These are phyloP conservation scores for Ips typographus DNA, from an alignment of 1,140 invertebrate species.

Conservation along the genomic window DNA sequence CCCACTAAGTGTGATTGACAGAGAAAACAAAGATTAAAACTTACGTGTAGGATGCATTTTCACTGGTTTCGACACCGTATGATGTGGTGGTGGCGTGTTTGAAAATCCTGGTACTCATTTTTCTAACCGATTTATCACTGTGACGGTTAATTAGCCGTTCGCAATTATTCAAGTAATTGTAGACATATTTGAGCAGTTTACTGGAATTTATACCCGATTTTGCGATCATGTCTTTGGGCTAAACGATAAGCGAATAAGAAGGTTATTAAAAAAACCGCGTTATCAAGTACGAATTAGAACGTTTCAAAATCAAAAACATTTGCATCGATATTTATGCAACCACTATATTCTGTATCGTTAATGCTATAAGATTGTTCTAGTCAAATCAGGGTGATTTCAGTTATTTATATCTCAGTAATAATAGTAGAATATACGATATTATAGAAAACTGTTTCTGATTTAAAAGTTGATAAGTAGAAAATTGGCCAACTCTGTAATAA, in stretches of 20 bases:
- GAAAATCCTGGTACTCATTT: constrained; percentile 27
- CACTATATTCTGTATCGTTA: background rate
- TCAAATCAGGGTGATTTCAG: background rate
- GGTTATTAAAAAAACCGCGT: constrained; percentile 10
- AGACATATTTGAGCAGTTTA: constrained; percentile 8
- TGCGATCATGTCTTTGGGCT: constrained; percentile 18
- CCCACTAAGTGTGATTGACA: background rate
- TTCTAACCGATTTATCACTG: constrained; percentile 6
- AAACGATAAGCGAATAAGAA: constrained; percentile 22
- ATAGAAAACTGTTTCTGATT: background rate
- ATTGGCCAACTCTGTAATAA: no score
- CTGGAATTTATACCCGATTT: constrained; percentile 34
- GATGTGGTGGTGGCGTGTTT: constrained; percentile 12
- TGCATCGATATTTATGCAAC: background rate
- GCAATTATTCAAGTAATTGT: constrained; percentile 26
- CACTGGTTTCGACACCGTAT: constrained; percentile 13
- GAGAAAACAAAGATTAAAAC: background rate
- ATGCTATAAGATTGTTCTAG: background rate
- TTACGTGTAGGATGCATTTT: constrained; percentile 31
- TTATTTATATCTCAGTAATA: no score
- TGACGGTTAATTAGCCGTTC: constrained; percentile 13
- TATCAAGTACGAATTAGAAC: constrained; percentile 2
- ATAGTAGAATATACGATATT: background rate
- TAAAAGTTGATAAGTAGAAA: no score
- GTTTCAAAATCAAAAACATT: background rate